Evolutionary conservation across 2,113 vertebrate species (phyloP), one percentile per base, ranked within the genome.

Genomic region (Neogobius melanostomus): DNA sequence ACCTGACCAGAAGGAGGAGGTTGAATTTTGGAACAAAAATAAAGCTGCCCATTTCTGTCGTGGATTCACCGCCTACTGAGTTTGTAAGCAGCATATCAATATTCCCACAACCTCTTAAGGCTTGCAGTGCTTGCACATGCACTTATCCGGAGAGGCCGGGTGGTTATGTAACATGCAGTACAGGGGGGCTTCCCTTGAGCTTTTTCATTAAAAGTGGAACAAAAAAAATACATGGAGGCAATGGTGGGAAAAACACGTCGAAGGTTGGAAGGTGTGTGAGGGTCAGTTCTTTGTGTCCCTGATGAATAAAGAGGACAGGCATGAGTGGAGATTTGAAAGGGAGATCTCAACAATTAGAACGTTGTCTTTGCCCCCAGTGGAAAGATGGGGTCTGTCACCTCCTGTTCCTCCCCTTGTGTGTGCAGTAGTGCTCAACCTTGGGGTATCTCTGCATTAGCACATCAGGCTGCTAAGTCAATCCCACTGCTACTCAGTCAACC

Each of bases 361-460:
- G 78, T 72, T 72, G 62, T 73, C 71, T 71, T 21, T 57, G 11
- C 7, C 67, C 67, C n/a, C 28, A 48, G 48, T 49, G 54, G 16
- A 46, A 45, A 7, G 14, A 47, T 66, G 64, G 12, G 12, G 28
- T 45, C n/a, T 64, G 67, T 79, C 79, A 77, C 75, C 75, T 73
- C 52, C 74, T 14, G 67, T 64, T 68, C 61, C 28, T 68, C 49
- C 15, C 8, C 11, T 66, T 62, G 85, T 85, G 85, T 83, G 85
- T 88, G 67, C 72, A 72, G 59, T 61, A 64, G 72, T 6, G 60
- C 80, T 85, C 88, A 88, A 89, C 90, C 88, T 89, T 90, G 86
- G 86, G 74, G 77, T 88, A 90, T 79, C 83, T 85, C 83, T 74
- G 82, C 81, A 88, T 91, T 90, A 90, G 85, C 84, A 88, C 83